Percentiles rank a stretch among this genome's conserved stretches.
Evolutionary conservation across 2,888 invertebrate species (phyloP).

Genomic region (Rhingia campestris): DNA sequence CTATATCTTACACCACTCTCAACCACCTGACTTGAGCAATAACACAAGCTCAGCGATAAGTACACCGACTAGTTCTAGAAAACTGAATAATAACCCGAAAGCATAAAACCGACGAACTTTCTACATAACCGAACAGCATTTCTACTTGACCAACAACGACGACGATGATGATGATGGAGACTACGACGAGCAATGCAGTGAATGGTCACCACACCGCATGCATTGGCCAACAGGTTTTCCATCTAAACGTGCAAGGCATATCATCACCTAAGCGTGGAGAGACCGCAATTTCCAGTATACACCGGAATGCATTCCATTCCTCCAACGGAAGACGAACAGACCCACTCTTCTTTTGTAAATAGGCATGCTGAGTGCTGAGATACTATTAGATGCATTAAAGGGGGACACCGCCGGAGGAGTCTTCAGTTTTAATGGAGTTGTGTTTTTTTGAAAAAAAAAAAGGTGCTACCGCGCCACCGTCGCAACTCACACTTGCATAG

Average conservation of each 20-base stretch:
- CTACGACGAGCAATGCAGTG: conserved; percentile 22
- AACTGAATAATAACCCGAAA: conserved; percentile 55
- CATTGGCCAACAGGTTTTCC: conserved; percentile 51
- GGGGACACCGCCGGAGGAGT: background rate
- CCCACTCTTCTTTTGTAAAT: conserved; percentile 24
- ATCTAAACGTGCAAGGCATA: conserved; percentile 48
- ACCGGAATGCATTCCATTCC: conserved; percentile 59
- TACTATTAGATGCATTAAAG: conserved; percentile 11
- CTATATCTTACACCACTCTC: conserved; percentile 12
- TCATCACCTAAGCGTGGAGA: conserved; percentile 49
- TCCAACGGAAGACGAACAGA: conserved; percentile 29
- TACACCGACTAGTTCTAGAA: conserved; percentile 51
- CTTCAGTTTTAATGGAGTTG: conserved; percentile 41
- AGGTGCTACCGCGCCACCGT: conserved; percentile 33
- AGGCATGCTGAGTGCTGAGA: conserved; percentile 12
- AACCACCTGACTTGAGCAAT: background rate
- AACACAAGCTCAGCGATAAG: conserved; percentile 25
- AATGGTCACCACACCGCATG: conserved; percentile 38
- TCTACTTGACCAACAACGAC: conserved; percentile 48
- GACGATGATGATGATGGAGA: conserved; percentile 1
- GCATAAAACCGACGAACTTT: conserved; percentile 52
- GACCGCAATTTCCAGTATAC: conserved; percentile 60
- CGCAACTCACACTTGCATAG: conserved; percentile 28
- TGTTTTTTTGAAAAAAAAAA: conserved; percentile 46
- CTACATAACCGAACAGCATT: conserved; percentile 57